Base-by-base conservation (phyloP, 2,113 vertebrate species). In the Osmerus mordax region DNA sequence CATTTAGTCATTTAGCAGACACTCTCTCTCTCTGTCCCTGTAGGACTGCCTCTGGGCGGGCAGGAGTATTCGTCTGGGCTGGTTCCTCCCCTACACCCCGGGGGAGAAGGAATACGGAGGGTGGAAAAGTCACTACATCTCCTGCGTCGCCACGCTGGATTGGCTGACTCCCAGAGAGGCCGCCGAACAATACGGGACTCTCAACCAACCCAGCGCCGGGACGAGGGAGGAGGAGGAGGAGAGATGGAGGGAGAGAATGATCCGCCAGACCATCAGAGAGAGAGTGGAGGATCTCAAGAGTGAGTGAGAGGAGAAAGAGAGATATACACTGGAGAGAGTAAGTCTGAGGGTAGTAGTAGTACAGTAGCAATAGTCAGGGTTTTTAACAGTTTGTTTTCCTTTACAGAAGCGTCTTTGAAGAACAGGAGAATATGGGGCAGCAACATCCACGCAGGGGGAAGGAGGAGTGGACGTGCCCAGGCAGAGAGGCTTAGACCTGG, bases 41-140 rank as follows among this genome's bases (percentile, higher is more conserved):
- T 66, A 95, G 92, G 95, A 93, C 25, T 94, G 92, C 76, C 86
- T 93, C 8, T 94, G 92, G 94, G 88, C 81, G 56, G 84, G 79
- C 19, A 94, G 93, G 53, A 93, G 92, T 73, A 52, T 92, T 21
- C 84, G 76, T 2, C 86, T 86, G 25, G 93, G 94, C 55, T 95
- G 91, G 93, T 96, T 94, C 86, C 91, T 95, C 56, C 90, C 91
- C 6, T 95, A 93, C 62, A 71, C 67, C 0, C 89, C 91, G 2
- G 73, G 73, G 15, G 89, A 91, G 25, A 90, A 90, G 0, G 88
- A 94, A 69, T 92, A 83, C 0, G 83, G 93, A 0, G 91, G 90
- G 13, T 93, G 93, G 93, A 96, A 94, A 82, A 79, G 54, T 15
- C 89, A 92, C 67, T 93, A 93, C 11, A 65, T 94, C 3, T 86